Evolutionary conservation across 2,888 invertebrate genomes (phyloP), one percentile per base, ranked within the genome.

Genomic region (Spisula solida): DNA sequence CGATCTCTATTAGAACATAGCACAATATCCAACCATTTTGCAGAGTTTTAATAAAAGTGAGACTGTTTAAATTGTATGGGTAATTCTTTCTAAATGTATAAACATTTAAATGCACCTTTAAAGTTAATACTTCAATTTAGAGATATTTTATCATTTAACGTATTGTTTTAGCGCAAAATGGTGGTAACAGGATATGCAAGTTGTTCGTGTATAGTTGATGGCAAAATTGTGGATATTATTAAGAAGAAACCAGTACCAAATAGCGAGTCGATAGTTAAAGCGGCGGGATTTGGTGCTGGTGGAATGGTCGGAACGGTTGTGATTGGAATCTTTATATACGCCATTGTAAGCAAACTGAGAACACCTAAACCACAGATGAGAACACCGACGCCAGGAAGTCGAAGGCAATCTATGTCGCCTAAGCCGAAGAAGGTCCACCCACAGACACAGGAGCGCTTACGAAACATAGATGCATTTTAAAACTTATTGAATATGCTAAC

Each of bases 261-360:
- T 1, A 88, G 88, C 29, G 31, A 60, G 18, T 88, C 92, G n/a
- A 56, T 92, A 20, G 18, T 90, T 1, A 92, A 89, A 84, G 91
- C 92, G 0, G 92, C 92, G 1, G 92, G 92, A 0, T 87, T 90
- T 16, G 93, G 93, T 4, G 93, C 93, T 20, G 93, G 92, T 0
- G 90, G 92, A 51, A 90, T 92, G 82, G 51, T 85, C 0, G 91
- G 92, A 2, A 85, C 89, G 0, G 78, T 92, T 34, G 85, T 79
- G 14, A 85, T 91, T 31, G 91, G 88, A 41, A 47, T 82, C 10
- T 47, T 92, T 2, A 85, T 92, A 20, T 92, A 91, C 75, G 56
- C 88, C 4, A 79, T 93, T 0, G 90, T 92, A 4, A 84, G 86
- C 6, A 87, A 90, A 48, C 31, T 89, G 12, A 20, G 66, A 25